These are phyloP conservation scores for cattle (Bos taurus) DNA, from an alignment of 2,113 vertebrate species.

Conservation along the genomic window DNA sequence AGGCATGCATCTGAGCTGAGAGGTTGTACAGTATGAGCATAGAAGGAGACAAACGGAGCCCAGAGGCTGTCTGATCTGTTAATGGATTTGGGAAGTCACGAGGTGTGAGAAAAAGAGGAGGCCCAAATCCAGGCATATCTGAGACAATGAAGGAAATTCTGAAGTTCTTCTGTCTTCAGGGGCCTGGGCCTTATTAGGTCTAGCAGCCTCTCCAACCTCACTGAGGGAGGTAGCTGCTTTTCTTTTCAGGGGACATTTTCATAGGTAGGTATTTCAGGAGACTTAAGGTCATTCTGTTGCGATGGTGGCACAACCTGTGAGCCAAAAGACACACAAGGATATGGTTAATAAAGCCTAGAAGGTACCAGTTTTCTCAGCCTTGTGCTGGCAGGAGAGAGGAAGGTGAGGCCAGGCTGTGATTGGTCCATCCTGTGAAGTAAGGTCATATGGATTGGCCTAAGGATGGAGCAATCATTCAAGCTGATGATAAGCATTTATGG, in stretches of 20 bases:
- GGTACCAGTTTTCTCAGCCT: not conserved
- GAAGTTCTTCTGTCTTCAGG: not conserved
- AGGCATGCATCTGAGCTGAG: not conserved
- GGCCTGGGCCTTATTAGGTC: not conserved
- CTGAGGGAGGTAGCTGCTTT: not conserved
- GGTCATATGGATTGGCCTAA: not conserved
- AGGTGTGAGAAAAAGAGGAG: not conserved
- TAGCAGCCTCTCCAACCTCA: not conserved
- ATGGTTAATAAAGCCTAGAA: not conserved
- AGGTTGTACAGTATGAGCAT: not conserved
- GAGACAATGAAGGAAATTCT: not conserved
- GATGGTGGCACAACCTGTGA: not conserved
- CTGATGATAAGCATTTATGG: not conserved
- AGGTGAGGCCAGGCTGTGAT: not conserved
- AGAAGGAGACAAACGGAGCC: not conserved
- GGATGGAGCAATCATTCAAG: not conserved
- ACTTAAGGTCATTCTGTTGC: not conserved
- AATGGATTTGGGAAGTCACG: not conserved
- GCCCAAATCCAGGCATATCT: not conserved
- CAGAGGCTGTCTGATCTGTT: not conserved
- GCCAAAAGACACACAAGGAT: not conserved
- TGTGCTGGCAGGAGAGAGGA: not conserved
- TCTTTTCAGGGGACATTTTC: constrained; percentile 29
- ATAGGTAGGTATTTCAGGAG: not conserved
- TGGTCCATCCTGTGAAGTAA: not conserved